Conservation (phyloP, 1,140 invertebrate genomes). For the Cyclina sinensis region DNA sequence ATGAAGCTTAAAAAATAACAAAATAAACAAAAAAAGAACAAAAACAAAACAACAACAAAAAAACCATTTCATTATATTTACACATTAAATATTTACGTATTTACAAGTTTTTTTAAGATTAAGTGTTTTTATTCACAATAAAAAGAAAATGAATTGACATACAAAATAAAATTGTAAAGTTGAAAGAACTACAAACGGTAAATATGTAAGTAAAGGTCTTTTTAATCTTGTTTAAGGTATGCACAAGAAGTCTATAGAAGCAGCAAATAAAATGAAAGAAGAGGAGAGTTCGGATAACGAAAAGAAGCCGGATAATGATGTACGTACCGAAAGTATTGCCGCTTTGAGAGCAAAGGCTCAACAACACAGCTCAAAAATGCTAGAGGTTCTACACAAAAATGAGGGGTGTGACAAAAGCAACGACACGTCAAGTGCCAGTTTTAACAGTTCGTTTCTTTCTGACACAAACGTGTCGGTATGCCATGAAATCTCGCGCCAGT, state of each 20-base stretch:
- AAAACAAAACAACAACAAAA: too few relatives aligned
- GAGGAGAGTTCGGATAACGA: conserved; percentile 72
- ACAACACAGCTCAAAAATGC: conserved; percentile 92
- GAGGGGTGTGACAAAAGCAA: conserved; percentile 13
- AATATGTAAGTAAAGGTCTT: too few relatives aligned
- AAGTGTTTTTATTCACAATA: too few relatives aligned
- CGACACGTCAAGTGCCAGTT: conserved; percentile 1
- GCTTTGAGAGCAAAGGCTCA: conserved; percentile 97
- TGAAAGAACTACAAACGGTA: too few relatives aligned
- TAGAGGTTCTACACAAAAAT: conserved; percentile 64
- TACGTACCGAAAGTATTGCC: conserved; percentile 92
- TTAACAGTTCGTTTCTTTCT: conserved; percentile 49
- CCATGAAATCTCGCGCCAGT: conserved; percentile 36
- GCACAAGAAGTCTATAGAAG: conserved; percentile 99
- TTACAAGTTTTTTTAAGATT: too few relatives aligned
- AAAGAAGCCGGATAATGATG: conserved; percentile 74
- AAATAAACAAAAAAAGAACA: too few relatives aligned
- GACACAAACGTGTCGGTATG: conserved; percentile 30
- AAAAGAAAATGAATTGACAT: too few relatives aligned
- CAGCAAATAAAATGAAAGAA: conserved; percentile 96
- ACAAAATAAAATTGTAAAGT: too few relatives aligned
- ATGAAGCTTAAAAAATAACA: too few relatives aligned
- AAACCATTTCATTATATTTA: too few relatives aligned
- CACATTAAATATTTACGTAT: too few relatives aligned
- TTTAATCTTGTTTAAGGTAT: conserved; percentile 91